phyloP scores from a whole-genome alignment of 2,888 invertebrate species.

The Ptychoptera albimana region DNA sequence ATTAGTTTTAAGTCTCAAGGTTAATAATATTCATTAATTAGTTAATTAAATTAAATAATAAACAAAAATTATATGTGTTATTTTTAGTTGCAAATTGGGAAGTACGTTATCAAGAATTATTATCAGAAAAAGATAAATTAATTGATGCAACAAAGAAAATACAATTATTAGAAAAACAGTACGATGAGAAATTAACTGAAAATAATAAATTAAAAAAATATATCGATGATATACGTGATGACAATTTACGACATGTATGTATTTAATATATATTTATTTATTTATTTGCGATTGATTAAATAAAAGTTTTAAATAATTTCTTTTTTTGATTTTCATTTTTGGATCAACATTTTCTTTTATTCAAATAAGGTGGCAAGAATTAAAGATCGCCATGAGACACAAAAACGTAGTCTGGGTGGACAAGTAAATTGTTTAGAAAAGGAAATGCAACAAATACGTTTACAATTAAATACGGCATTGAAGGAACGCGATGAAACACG shows the following conservation, averaged over 20 bases:
- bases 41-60: too few species aligned
- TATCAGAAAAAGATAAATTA: conserved; percentile 5
- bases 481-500: conserved; percentile 10
- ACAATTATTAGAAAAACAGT: too few species aligned
- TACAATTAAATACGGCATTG: conserved; percentile 5
- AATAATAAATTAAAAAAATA: conserved; percentile 6
- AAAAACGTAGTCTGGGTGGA: conserved; percentile 8
- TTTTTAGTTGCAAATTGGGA: conserved; percentile 6
- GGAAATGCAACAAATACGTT: conserved; percentile 8
- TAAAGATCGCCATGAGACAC: conserved; percentile 9
- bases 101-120: conserved; percentile 5
- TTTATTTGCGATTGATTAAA: background rate
- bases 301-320: background rate
- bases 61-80: too few species aligned
- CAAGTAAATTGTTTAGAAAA: conserved; percentile 9
- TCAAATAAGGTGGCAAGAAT: conserved; percentile 7
- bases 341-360: too few species aligned
- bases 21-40: too few species aligned
- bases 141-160: too few species aligned
- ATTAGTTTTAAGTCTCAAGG: too few species aligned
- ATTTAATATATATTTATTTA: background rate
- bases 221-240: conserved; percentile 7
- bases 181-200: background rate
- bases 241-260: conserved; percentile 9
- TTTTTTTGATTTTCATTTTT: background rate